Base-by-base conservation (phyloP, 2,797 vertebrate species). In the Apogon talboti region DNA sequence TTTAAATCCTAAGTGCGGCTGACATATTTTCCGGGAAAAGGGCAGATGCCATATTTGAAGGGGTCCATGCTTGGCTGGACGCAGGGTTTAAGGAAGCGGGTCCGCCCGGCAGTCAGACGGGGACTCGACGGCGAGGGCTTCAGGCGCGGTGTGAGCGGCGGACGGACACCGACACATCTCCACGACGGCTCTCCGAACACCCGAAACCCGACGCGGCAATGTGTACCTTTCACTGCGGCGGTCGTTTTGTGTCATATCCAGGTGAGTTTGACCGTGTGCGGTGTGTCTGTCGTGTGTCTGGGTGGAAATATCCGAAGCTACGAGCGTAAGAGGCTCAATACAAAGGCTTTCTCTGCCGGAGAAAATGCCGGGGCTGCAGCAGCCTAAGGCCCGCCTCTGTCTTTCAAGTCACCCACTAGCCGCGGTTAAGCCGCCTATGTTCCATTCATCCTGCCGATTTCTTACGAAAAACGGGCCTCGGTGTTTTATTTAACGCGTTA, bases 321-420 rank as follows among this genome's bases (percentile, higher is more conserved):
- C 54, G 71, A 66, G 66, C n/a, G 44, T 37, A 10, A 14, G 54
- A 30, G 82, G 78, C 73, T 81, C 81, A 69, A 75, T 91, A 92
- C 92, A 94, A 94, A 93, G 89, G 86, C 86, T 91, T 91, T 82
- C 86, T 87, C 51, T 48, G 84, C 85, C 83, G 88, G 73, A 90
- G 88, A 89, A 93, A 88, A 92, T 89, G 89, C 92, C 93, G 92
- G 93, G 90, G 89, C 89, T 90, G 88, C 91, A 79, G 85, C 85
- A 83, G 83, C 87, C 86, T 69, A 83, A 93, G 93, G 92, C 92
- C 94, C 91, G 91, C 80, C 74, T 84, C 81, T 86, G 87, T 83
- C 82, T 88, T 86, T 82, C 73, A 83, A 89, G 78, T 88, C 81
- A 45, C 83, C 75, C 72, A 78, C 76, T 73, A 79, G 71, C 55